A percentile compares a stretch with the other conserved stretches of the same genome.
Conservation (phyloP, 2,888 invertebrate genomes). For the Drosophila colorata region DNA sequence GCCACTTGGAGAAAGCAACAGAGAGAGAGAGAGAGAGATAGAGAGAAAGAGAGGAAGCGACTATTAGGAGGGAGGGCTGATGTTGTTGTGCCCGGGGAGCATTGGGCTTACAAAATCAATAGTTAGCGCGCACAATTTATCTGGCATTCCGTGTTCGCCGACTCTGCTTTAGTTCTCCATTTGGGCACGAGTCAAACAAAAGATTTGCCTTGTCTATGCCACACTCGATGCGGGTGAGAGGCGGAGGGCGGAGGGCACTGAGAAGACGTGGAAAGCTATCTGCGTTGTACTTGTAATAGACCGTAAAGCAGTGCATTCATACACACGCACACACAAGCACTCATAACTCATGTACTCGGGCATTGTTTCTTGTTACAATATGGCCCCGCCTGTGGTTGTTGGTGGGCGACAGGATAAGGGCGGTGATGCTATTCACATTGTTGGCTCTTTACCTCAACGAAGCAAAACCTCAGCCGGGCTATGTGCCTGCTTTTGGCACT, state of each 20-base stretch:
- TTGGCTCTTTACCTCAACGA: constrained; percentile 44
- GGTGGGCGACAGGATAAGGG: constrained; percentile 1
- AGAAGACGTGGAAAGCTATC: constrained; percentile 14
- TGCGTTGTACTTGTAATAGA: constrained; percentile 54
- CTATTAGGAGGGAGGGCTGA: not conserved
- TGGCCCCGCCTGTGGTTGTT: constrained; percentile 43
- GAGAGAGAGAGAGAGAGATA: not conserved
- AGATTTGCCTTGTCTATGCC: constrained; percentile 51
- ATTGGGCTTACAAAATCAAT: constrained; percentile 64
- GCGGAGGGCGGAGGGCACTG: no score
- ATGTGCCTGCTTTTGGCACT: constrained; percentile 61
- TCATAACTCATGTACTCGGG: constrained; percentile 64
- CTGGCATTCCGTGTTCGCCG: constrained; percentile 37
- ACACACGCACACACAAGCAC: constrained; percentile 11
- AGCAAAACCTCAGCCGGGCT: constrained; percentile 35
- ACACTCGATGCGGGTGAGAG: constrained; percentile 30
- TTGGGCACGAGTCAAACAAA: constrained; percentile 67
- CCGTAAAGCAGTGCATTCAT: constrained; percentile 39
- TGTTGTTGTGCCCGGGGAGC: constrained; percentile 17
- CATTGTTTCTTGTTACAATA: constrained; percentile 75
- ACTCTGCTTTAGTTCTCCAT: constrained; percentile 51
- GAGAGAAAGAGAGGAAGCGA: no score
- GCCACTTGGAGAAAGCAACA: constrained; percentile 13
- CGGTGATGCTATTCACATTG: constrained; percentile 20
- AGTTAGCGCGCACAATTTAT: constrained; percentile 68